Evolutionary conservation across 2,888 invertebrate genomes (phyloP).

Genomic region (Hyposoter didymator): DNA sequence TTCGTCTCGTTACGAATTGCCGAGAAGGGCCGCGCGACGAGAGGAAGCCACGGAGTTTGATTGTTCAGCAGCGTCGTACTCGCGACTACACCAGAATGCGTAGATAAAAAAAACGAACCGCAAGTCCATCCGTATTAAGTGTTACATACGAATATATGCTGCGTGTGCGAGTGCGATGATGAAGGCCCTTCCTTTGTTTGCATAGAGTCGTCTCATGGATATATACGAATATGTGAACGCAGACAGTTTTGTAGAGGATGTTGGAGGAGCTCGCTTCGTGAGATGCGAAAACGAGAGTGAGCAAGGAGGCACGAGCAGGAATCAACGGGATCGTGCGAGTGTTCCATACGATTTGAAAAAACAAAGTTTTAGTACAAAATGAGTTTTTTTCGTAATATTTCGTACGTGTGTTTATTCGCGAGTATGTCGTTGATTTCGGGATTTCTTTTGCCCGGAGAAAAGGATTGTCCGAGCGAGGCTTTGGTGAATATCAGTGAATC

Average conservation of each 20-base stretch:
- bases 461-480: slow-evolving; percentile 45
- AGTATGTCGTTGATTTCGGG: slow-evolving; percentile 5
- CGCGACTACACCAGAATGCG: not conserved
- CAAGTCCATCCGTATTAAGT: not conserved
- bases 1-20: not conserved
- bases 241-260: slow-evolving; percentile 25
- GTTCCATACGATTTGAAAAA: not conserved
- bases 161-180: slow-evolving; percentile 6
- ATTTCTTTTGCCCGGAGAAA: slow-evolving; percentile 45
- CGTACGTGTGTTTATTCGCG: not conserved
- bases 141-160: not conserved
- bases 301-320: not conserved
- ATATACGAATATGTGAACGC: not conserved
- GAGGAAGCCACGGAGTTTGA: not conserved
- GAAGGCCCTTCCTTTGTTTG: slow-evolving; percentile 39
- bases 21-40: not conserved
- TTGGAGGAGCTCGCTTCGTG: not conserved
- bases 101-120: slow-evolving; percentile 1
- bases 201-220: slow-evolving; percentile 5
- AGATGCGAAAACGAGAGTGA: not conserved
- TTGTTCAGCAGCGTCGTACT: not conserved
- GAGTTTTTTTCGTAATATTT: slow-evolving; percentile 7
- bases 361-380: not conserved
- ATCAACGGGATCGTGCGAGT: not conserved
- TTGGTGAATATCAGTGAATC: not conserved